Evolutionary conservation across 2,888 invertebrate species (phyloP), one percentile per base, ranked within the genome.

Genomic region (Yponomeuta malinellus): DNA sequence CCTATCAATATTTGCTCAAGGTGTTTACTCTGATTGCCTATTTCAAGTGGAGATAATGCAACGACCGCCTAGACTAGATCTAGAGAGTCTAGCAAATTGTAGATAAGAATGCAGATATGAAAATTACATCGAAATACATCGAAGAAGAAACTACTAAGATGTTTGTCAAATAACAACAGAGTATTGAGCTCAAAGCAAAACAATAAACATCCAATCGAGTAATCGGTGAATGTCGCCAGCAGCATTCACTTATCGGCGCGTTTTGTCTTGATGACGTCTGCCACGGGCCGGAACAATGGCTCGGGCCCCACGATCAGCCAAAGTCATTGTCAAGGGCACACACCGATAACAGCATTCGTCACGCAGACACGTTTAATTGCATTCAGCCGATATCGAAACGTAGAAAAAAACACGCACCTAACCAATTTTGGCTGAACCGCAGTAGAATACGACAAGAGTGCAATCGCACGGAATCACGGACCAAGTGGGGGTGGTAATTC

Each of bases 301-400:
- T 77, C 52, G 15, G 52, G 75, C 79, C 84, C n/a, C 59, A 37
- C 69, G 69, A 33, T 63, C 63, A 33, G 9, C 64, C n/a, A 86
- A 85, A 85, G 89, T 87, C 90, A 90, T 74, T 88, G 90, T 84
- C 90, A 90, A 90, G 90, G 90, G 81, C 82, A 77, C 72, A 33
- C 59, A 73, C 76, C 85, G 88, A 89, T 90, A 88, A 84, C 81
- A 75, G 52, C 52, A 79, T 86, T 84, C 84, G 89, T 85, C 88
- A 85, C 85, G 86, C 81, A 78, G 78, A 81, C 83, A 82, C 82
- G 83, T 87, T 85, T 87, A 85, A 87, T 89, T 87, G 86, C 90
- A 90, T 90, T 89, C 90, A 88, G 75, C 31, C 83, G 84, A 80
- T 90, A 90, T 86, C 87, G 79, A 59, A 69, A 64, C 29, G 29